Base-by-base conservation (phyloP, 2,888 invertebrate species). In the Zhuqinia jingwanae region DNA sequence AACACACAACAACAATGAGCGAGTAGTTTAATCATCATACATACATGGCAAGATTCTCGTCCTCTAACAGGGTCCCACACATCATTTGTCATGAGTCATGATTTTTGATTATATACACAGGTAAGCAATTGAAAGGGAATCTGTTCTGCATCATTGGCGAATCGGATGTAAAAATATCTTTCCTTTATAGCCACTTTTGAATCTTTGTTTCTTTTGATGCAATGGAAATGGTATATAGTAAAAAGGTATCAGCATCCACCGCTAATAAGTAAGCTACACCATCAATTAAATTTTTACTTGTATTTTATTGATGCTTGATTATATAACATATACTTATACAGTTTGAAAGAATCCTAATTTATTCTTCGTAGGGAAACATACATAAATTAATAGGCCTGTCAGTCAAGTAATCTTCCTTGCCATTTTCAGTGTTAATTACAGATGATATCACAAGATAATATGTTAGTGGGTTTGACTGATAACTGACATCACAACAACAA, bases 11-110 rank as follows among this genome's bases (percentile, higher is more conserved):
- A 58, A 22, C 50, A 50, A 15, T 50, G n/a, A 17, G 36, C n/a
- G 30, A n/a, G n/a, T n/a, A n/a, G n/a, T n/a, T n/a, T 36, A 36
- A 36, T 63, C 36, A 36, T 36, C 36, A 36, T 60, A 2, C 17
- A 60, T 2, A 13, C n/a, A n/a, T n/a, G 27, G 2, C 27, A 15
- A 25, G 27, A 25, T 60, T 60, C 60, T 60, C 60, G 27, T 60
- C 60, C 13, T 60, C n/a, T 11, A 50, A 8, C 27, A 25, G 17
- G 6, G 11, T 53, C 20, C 3, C 2, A 2, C 20, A 17, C 20
- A 22, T 45, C 45, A 70, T 70, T 11, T 15, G 75, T 45, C 50
- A 75, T 75, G 75, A 75, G 27, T 75, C 75, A 75, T 75, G 75
- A 53, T 8, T 47, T 47, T 47, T 25, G 25, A 70, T 47, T 45